Conservation (phyloP, 1,140 invertebrate genomes). For the Doryteuthis pealeii region DNA sequence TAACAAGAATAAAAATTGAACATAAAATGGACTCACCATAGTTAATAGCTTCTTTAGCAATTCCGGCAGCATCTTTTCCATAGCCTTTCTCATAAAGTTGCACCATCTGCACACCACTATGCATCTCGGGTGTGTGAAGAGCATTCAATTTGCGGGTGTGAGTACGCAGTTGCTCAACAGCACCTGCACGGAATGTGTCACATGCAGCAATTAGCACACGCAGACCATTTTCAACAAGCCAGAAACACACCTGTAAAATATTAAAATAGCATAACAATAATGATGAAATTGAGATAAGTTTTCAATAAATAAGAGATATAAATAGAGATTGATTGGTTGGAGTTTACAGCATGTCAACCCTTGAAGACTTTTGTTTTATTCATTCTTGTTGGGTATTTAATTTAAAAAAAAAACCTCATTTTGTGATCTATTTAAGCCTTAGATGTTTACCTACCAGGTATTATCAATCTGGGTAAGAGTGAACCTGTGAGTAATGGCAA, state of each 20-base stretch:
- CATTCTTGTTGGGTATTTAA: no score
- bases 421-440: no score
- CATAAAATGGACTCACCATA: conserved; percentile 61
- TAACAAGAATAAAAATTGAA: no score
- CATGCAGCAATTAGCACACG: conserved; percentile 97
- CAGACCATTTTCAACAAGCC: conserved; percentile 97
- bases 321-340: no score
- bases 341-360: no score
- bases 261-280: neutral
- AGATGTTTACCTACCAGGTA: no score
- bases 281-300: neutral
- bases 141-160: conserved; percentile 93
- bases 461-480: no score
- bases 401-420: no score
- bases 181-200: conserved; percentile 98
- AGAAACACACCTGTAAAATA: conserved; percentile 85
- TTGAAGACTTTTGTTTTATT: no score
- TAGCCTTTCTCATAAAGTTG: conserved; percentile 96
- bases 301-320: no score
- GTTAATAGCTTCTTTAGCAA: conserved; percentile 95
- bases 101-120: conserved; percentile 72
- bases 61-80: conserved; percentile 97
- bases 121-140: conserved; percentile 77
- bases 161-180: conserved; percentile 96
- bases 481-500: no score